These are phyloP conservation scores for Merodon equestris DNA, from an alignment of 2,888 invertebrate genomes.

Conservation along the genomic window DNA sequence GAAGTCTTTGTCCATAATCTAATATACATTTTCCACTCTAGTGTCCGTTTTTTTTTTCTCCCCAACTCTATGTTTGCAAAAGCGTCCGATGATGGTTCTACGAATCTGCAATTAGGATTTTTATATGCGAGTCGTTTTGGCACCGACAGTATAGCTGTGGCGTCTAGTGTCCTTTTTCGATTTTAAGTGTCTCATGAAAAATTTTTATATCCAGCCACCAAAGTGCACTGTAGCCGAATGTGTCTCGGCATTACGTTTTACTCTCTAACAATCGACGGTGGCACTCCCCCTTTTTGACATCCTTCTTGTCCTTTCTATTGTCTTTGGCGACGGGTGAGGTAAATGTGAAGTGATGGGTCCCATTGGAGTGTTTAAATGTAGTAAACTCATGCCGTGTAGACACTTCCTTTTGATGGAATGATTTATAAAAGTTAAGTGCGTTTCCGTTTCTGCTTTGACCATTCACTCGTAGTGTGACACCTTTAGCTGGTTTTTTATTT, in stretches of 20 bases:
- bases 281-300: too few relatives aligned
- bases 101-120: slow-evolving; percentile 56
- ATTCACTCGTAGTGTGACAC: too few relatives aligned
- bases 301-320: too few relatives aligned
- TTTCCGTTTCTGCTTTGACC: slow-evolving; percentile 15
- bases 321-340: slow-evolving; percentile 25
- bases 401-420: slow-evolving; percentile 53
- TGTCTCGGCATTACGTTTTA: slow-evolving; percentile 1
- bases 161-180: slow-evolving; percentile 38
- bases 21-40: too few relatives aligned
- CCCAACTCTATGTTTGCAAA: slow-evolving; percentile 27
- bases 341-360: slow-evolving; percentile 64
- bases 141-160: slow-evolving; percentile 30
- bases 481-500: too few relatives aligned
- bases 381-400: slow-evolving; percentile 30
- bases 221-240: slow-evolving; percentile 57
- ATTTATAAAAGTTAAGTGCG: slow-evolving; percentile 52
- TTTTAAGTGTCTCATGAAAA: slow-evolving; percentile 64
- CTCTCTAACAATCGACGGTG: too few relatives aligned
- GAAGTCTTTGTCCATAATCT: too few relatives aligned
- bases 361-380: slow-evolving; percentile 58
- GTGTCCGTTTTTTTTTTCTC: too few relatives aligned
- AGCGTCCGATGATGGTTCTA: slow-evolving; percentile 49
- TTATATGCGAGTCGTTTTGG: slow-evolving; percentile 23
- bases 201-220: slow-evolving; percentile 59